Evolutionary conservation across 2,888 invertebrate species (phyloP).

Genomic region (Caenorhabditis uteleia): DNA sequence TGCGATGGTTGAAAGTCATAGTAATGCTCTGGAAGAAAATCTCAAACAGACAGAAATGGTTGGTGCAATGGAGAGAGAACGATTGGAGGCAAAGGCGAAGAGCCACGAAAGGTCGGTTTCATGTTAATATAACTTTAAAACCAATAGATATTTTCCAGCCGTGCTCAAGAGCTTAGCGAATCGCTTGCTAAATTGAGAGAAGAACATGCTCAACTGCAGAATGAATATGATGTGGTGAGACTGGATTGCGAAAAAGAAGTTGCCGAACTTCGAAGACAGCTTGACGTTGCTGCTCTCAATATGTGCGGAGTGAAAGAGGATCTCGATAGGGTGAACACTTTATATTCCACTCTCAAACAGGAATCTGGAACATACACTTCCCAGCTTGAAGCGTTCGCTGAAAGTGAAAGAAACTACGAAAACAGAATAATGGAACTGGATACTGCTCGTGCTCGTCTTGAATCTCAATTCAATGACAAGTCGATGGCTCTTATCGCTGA

Average conservation of each 20-base stretch:
- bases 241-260: constrained; percentile 13
- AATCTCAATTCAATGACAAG: constrained; percentile 19
- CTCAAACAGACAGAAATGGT: constrained; percentile 41
- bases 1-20: constrained; percentile 17
- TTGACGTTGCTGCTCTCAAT: constrained; percentile 15
- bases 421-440: constrained; percentile 13
- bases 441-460: constrained; percentile 1
- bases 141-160: constrained; percentile 3
- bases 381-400: constrained; percentile 5
- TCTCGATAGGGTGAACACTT: too few relatives aligned
- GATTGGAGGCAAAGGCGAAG: constrained; percentile 28
- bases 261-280: constrained; percentile 18
- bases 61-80: constrained; percentile 35
- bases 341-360: too few relatives aligned
- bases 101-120: constrained; percentile 16
- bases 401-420: constrained; percentile 1
- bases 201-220: constrained; percentile 11
- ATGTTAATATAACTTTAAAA: neutral
- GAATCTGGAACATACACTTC: too few relatives aligned
- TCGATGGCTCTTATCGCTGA: constrained; percentile 19
- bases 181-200: constrained; percentile 5
- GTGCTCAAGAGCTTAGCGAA: constrained; percentile 15
- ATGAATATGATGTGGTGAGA: constrained; percentile 5
- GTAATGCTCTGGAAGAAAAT: constrained; percentile 40
- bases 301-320: constrained; percentile 5